A percentile compares a stretch with the other conserved stretches of the same genome.
Conservation (phyloP, 2,888 invertebrate species). For the Drosophila tripunctata region DNA sequence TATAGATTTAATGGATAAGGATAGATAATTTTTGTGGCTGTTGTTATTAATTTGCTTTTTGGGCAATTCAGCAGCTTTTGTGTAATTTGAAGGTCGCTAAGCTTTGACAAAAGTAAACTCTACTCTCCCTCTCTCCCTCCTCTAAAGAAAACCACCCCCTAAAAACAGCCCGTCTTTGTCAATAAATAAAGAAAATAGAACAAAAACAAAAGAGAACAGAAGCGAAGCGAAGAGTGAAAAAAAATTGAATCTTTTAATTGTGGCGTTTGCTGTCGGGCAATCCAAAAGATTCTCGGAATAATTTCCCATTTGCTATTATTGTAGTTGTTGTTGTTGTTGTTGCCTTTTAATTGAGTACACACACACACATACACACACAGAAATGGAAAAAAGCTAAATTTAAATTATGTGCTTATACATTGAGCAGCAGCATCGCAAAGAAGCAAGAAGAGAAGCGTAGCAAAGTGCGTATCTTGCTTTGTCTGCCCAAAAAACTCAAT, state of each 20-base stretch:
- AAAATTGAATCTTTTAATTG: conserved; percentile 68
- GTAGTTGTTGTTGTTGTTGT: conserved; percentile 37
- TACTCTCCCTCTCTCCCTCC: conserved; percentile 1
- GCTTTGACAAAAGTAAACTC: conserved; percentile 32
- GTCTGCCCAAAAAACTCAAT: too few species aligned
- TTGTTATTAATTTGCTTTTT: background rate
- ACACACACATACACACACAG: too few species aligned
- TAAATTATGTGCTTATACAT: conserved; percentile 74
- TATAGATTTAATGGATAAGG: conserved; percentile 24
- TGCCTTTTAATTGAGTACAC: conserved; percentile 78
- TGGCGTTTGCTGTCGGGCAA: conserved; percentile 58
- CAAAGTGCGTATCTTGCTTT: too few species aligned
- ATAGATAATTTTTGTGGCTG: background rate
- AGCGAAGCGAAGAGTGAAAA: background rate
- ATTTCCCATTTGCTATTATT: conserved; percentile 65
- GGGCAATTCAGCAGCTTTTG: conserved; percentile 37
- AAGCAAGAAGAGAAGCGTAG: conserved; percentile 29
- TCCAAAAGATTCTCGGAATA: conserved; percentile 76
- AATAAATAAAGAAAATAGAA: conserved; percentile 31
- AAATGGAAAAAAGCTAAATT: conserved; percentile 69
- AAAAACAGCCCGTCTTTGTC: conserved; percentile 2
- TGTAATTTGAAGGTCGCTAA: conserved; percentile 43
- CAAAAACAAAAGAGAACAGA: background rate
- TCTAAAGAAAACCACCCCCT: conserved; percentile 1
- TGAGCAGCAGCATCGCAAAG: conserved; percentile 51